Percentiles rank a stretch among this genome's conserved stretches.
Evolutionary conservation across 2,888 invertebrate species (phyloP).

Genomic region (Noctua janthe): DNA sequence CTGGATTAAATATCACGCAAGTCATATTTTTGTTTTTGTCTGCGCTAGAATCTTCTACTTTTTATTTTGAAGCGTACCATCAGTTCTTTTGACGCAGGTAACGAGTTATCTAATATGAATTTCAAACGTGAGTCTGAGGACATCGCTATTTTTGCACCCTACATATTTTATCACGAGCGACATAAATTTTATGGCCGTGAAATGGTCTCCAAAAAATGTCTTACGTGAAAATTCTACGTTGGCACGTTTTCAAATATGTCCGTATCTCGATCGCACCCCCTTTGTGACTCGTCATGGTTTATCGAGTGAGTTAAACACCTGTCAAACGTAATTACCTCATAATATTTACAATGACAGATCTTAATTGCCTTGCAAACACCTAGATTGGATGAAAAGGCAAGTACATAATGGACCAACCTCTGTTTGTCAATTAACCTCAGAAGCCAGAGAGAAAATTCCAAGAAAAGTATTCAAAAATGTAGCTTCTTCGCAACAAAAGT

Average conservation of each 20-base stretch:
- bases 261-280: slow-evolving; percentile 74
- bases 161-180: slow-evolving; percentile 75
- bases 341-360: slow-evolving; percentile 56
- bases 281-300: slow-evolving; percentile 69
- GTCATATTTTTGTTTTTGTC: slow-evolving; percentile 44
- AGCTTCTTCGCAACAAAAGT: background rate
- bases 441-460: background rate
- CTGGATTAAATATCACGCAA: slow-evolving; percentile 5
- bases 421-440: slow-evolving; percentile 9
- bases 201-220: slow-evolving; percentile 80
- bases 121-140: slow-evolving; percentile 68
- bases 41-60: slow-evolving; percentile 18
- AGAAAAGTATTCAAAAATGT: slow-evolving; percentile 16
- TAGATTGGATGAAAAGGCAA: slow-evolving; percentile 30
- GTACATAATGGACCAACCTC: background rate
- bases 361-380: slow-evolving; percentile 45
- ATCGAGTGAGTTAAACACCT: slow-evolving; percentile 68
- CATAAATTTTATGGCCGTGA: slow-evolving; percentile 82
- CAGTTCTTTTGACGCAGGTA: slow-evolving; percentile 59
- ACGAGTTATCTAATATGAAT: slow-evolving; percentile 58
- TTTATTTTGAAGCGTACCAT: slow-evolving; percentile 55
- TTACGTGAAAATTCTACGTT: slow-evolving; percentile 76
- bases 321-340: slow-evolving; percentile 57
- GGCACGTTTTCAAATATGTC: slow-evolving; percentile 84
- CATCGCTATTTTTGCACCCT: slow-evolving; percentile 77